Evolutionary conservation across 2,797 vertebrate species (phyloP), one percentile per base, ranked within the genome.

Genomic region (Astyanax mexicanus): DNA sequence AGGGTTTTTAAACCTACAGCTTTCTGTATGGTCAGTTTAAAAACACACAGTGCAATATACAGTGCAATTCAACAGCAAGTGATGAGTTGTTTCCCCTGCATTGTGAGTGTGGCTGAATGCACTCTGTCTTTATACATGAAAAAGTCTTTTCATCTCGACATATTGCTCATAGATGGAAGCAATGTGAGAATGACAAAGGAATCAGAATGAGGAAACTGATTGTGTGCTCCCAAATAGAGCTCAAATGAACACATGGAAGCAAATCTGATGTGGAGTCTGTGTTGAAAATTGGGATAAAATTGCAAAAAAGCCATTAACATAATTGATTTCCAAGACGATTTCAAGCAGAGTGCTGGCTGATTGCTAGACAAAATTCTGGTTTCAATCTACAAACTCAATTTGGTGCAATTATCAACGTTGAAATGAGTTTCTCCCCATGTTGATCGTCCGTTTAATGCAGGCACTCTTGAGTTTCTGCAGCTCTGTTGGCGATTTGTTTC

Each of bases 301-400:
- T 35, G 38, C 10, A 13, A 11, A 60, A 40, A 25, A 69, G 5
- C 58, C 54, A 17, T 51, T 42, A 61, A 1, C 15, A 7, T 40
- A 51, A 69, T 61, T 77, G 38, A 65, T 35, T 71, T 71, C 25
- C 19, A 37, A 66, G 23, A 54, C 37, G 15, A 51, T 49, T 69
- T 44, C 5, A 54, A 35, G n/a, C 47, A 19, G 21, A 77, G 35
- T 3, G 4, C 11, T 17, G 7, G 23, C 23, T 8, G 29, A 38
- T 57, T 44, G 42, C 38, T n/a, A 25, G 47, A 55, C 19, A 21
- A 55, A 55, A 62, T 27, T 29, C 13, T 7, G 38, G 17, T 42
- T 69, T 64, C n/a, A 21, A 54, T 70, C 25, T 52, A 37, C 25
- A 37, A 55, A 25, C 40, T 77, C 47, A 55, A 64, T 65, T 45